A percentile compares a stretch with the other conserved stretches of the same genome.
phyloP scores from a whole-genome alignment of 2,113 vertebrate species.

The Sitta europaea region DNA sequence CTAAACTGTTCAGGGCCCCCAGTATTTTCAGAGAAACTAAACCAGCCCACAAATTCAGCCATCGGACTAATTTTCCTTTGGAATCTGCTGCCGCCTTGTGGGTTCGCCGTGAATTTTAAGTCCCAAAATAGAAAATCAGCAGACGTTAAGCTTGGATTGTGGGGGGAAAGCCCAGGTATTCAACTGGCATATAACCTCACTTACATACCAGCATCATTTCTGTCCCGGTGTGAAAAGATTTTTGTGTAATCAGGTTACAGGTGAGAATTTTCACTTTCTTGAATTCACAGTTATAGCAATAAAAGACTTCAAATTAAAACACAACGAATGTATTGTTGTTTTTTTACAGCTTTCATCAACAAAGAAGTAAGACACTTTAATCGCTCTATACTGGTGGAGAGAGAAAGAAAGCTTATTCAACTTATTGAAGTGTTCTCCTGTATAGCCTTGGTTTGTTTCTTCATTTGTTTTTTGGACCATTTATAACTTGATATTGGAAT shows the following conservation, averaged over 20 bases:
- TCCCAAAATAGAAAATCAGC: background rate
- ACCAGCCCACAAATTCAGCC: background rate
- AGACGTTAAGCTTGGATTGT: background rate
- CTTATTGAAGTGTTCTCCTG: background rate
- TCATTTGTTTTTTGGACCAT: background rate
- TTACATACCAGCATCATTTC: background rate
- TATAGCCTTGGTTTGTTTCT: background rate
- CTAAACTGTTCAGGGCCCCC: background rate
- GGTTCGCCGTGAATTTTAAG: background rate
- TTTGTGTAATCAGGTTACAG: background rate
- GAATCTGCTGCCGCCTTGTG: slow-evolving; percentile 36
- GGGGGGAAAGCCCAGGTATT: background rate
- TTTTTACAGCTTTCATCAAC: fast-evolving
- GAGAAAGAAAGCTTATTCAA: background rate
- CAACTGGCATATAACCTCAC: background rate
- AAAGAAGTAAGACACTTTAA: background rate
- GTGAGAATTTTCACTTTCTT: background rate
- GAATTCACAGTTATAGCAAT: background rate
- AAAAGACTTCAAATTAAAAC: background rate
- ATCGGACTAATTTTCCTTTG: background rate
- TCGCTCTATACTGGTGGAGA: background rate
- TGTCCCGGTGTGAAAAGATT: background rate
- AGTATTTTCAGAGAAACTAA: background rate
- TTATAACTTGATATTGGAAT: background rate
- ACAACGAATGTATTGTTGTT: background rate